Evolutionary conservation across 2,888 invertebrate species (phyloP).

Genomic region (Papilio protenor): DNA sequence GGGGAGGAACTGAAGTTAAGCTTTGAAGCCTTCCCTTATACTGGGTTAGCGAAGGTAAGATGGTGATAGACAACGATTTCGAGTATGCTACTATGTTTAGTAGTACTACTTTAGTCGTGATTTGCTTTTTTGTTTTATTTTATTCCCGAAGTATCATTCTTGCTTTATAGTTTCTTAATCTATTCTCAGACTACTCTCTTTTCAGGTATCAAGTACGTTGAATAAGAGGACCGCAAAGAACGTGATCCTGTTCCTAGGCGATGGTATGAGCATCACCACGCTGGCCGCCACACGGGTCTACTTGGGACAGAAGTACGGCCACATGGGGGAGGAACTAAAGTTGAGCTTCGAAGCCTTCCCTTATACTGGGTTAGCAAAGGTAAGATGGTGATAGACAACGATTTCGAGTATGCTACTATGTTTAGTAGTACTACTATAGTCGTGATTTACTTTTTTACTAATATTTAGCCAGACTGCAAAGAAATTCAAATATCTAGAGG

Average conservation of each 20-base stretch:
- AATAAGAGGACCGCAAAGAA: constrained; percentile 82
- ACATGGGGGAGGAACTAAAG: constrained; percentile 87
- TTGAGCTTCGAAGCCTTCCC: constrained; percentile 91
- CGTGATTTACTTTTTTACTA: too few relatives aligned
- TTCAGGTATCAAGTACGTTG: constrained; percentile 60
- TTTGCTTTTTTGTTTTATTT: too few relatives aligned
- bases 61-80: not conserved
- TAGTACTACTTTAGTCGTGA: too few relatives aligned
- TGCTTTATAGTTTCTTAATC: too few relatives aligned
- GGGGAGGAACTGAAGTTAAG: constrained; percentile 89
- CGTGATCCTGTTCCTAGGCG: constrained; percentile 92
- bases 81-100: too few relatives aligned
- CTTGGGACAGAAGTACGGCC: constrained; percentile 85
- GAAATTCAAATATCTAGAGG: too few relatives aligned
- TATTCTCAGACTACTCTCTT: constrained; percentile 20
- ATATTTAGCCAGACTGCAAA: too few relatives aligned
- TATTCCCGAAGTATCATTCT: too few relatives aligned
- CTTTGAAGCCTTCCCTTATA: constrained; percentile 90
- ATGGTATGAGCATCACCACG: constrained; percentile 94
- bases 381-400: constrained; percentile 55
- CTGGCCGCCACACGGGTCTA: constrained; percentile 90
- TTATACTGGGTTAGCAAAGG: constrained; percentile 90
- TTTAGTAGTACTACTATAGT: too few relatives aligned
- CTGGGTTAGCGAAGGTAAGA: constrained; percentile 89
- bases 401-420: not conserved